These are phyloP conservation scores for Champsocephalus esox DNA, from an alignment of 2,797 vertebrate genomes.

Conservation along the genomic window DNA sequence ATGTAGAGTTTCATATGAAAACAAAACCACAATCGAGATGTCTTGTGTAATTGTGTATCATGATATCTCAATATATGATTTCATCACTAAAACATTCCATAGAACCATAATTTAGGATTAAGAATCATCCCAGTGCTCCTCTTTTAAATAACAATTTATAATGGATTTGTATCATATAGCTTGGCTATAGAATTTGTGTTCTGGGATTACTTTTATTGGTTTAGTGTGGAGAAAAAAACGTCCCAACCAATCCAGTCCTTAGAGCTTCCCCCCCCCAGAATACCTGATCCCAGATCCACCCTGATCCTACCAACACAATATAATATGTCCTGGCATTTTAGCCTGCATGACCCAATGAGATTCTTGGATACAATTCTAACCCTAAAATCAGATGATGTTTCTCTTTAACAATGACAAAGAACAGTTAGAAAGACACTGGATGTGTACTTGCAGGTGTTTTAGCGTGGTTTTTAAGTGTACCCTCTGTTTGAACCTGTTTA, in stretches of 20 bases:
- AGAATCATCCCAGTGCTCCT: too few relatives aligned
- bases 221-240: background rate
- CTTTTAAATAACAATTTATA: too few relatives aligned
- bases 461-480: background rate
- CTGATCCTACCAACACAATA: background rate
- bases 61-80: too few relatives aligned
- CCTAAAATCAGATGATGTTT: background rate
- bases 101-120: too few relatives aligned
- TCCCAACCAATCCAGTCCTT: background rate
- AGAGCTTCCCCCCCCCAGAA: background rate
- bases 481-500: constrained; percentile 25
- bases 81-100: too few relatives aligned
- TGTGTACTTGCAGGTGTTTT: background rate
- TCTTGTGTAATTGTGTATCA: too few relatives aligned
- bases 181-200: background rate
- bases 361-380: background rate
- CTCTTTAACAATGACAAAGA: background rate
- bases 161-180: background rate
- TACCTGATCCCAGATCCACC: background rate
- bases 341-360: background rate
- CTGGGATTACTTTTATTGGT: constrained; percentile 1
- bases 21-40: too few relatives aligned
- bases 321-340: background rate
- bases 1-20: too few relatives aligned
- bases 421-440: background rate